These are phyloP conservation scores for Nyctalus aviator DNA, from an alignment of 2,797 vertebrate genomes.

Conservation along the genomic window DNA sequence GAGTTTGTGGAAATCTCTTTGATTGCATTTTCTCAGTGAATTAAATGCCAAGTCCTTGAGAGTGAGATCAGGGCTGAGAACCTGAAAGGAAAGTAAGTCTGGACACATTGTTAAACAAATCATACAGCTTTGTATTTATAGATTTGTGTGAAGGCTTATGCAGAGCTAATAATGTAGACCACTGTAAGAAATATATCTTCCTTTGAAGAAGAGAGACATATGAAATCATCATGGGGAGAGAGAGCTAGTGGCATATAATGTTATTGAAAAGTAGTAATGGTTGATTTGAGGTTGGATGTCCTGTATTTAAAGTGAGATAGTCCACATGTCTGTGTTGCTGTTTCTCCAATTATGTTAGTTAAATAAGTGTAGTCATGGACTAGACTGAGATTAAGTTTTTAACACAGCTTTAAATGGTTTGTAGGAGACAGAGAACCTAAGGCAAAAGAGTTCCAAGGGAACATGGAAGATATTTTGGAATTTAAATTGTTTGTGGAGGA, in stretches of 20 bases:
- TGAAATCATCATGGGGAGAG: neutral
- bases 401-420: neutral
- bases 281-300: neutral
- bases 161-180: neutral
- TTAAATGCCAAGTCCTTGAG: neutral
- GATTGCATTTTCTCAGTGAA: neutral
- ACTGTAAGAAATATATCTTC: neutral
- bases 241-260: neutral
- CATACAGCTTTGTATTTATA: neutral
- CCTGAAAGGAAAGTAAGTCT: neutral
- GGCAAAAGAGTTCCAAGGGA: neutral
- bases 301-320: neutral
- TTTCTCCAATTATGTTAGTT: neutral
- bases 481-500: neutral
- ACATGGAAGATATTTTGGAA: neutral
- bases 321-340: neutral
- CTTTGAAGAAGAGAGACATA: no score
- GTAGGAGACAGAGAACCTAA: neutral
- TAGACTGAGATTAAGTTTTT: neutral
- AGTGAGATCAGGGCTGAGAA: neutral
- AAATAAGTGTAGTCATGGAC: neutral
- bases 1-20: neutral
- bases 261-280: neutral
- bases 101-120: neutral
- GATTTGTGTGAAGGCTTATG: neutral